Evolutionary conservation across 2,888 invertebrate genomes (phyloP).

Genomic region (Gandaritis pyraliata): DNA sequence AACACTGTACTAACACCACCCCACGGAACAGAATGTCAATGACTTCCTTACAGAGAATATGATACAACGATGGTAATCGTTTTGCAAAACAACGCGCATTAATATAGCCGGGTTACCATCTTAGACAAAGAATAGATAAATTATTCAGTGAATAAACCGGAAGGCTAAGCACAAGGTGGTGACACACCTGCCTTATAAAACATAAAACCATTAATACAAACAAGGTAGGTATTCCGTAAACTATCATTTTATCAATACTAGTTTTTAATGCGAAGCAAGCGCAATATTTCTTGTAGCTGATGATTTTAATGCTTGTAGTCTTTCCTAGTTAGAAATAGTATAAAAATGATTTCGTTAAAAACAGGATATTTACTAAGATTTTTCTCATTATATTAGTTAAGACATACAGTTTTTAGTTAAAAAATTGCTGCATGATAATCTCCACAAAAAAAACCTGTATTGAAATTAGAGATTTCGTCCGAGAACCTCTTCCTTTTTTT

Average conservation of each 20-base stretch:
- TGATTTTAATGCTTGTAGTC: slow-evolving; percentile 1
- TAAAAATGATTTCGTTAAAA: no score
- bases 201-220: slow-evolving; percentile 34
- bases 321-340: no score
- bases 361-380: no score
- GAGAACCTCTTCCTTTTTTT: no score
- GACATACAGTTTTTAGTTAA: no score
- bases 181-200: slow-evolving; percentile 63
- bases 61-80: slow-evolving; percentile 23
- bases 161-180: slow-evolving; percentile 75
- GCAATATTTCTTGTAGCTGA: slow-evolving; percentile 4
- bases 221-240: slow-evolving; percentile 6
- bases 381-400: no score
- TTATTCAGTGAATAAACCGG: slow-evolving; percentile 69
- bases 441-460: no score
- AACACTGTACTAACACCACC: slow-evolving; percentile 11
- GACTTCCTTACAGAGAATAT: slow-evolving; percentile 56
- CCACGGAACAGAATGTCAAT: slow-evolving; percentile 57
- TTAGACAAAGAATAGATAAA: slow-evolving; percentile 63
- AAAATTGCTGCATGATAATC: no score
- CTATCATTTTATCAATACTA: slow-evolving; percentile 10
- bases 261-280: slow-evolving; percentile 7
- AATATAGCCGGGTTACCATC: slow-evolving; percentile 35
- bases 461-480: no score
- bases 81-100: slow-evolving; percentile 28